Conservation (phyloP, 2,888 invertebrate species). For the Piscicola geometra region DNA sequence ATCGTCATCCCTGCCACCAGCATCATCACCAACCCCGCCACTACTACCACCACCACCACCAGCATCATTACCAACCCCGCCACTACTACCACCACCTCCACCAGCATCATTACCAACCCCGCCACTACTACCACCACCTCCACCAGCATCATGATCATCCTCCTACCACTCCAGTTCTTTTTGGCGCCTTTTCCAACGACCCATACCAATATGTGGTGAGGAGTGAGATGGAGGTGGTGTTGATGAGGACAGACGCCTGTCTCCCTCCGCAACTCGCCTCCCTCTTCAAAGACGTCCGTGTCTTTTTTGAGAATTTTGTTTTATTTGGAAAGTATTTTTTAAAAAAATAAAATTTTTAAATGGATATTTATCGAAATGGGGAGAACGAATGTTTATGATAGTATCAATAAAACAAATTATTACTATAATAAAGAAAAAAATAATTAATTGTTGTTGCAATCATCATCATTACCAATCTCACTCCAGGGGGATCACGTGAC, state of each 20-base stretch:
- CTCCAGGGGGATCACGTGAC: conserved; percentile 57
- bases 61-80: too few relatives aligned
- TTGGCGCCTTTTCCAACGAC: conserved; percentile 79
- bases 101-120: background rate
- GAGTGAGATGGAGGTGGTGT: conserved; percentile 66
- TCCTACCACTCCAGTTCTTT: conserved; percentile 65
- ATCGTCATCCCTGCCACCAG: too few relatives aligned
- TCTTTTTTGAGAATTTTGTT: too few relatives aligned
- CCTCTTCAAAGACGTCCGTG: conserved; percentile 58
- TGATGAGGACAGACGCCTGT: conserved; percentile 58
- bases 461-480: too few relatives aligned
- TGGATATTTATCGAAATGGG: background rate
- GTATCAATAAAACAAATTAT: too few relatives aligned
- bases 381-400: too few relatives aligned
- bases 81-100: too few relatives aligned
- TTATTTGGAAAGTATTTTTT: background rate
- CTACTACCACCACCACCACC: too few relatives aligned
- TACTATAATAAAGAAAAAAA: too few relatives aligned
- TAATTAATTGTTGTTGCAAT: too few relatives aligned
- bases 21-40: too few relatives aligned
- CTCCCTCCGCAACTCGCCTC: conserved; percentile 57
- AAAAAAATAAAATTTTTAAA: background rate
- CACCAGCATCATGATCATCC: background rate
- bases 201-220: conserved; percentile 69
- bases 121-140: background rate